Percentiles rank a stretch among this genome's conserved stretches.
These are phyloP conservation scores for Parazoanthus swiftii DNA, from an alignment of 92 coral and sea anemone species.

Conservation along the genomic window DNA sequence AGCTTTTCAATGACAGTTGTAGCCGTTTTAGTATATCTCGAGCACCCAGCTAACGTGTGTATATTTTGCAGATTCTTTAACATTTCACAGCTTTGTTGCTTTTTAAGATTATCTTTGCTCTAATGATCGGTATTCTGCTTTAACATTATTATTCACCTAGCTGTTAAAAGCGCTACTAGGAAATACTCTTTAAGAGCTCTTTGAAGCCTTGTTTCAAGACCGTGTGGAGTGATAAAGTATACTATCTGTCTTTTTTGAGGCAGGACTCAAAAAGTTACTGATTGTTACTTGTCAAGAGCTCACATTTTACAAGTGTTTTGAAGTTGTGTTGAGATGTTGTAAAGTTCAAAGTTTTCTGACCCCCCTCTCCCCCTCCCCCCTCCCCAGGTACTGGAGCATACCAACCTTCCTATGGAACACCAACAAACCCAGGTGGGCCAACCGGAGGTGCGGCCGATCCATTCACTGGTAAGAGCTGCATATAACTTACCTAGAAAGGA, in stretches of 20 bases:
- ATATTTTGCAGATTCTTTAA: neutral
- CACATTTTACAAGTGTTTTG: constrained; percentile 5
- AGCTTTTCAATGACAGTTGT: neutral
- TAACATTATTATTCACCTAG: neutral
- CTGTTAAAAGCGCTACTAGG: neutral
- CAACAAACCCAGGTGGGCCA: constrained; percentile 11
- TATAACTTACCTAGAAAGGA: no score
- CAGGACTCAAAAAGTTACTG: neutral
- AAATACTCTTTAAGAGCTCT: neutral
- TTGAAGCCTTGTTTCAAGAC: no score
- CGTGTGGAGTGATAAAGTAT: no score
- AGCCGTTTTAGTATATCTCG: neutral
- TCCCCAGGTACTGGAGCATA: constrained; percentile 24
- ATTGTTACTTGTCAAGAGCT: neutral
- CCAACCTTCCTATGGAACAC: constrained; percentile 6
- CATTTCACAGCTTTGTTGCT: neutral
- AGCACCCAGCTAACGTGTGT: neutral
- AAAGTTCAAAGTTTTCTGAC: neutral
- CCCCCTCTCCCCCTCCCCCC: neutral
- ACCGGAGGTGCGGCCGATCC: constrained; percentile 73
- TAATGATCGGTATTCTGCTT: neutral
- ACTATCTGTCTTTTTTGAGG: no score
- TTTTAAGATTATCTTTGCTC: no score
- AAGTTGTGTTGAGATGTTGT: neutral
- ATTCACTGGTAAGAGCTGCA: constrained; percentile 62